Percentiles rank a stretch among this genome's conserved stretches.
phyloP scores from a whole-genome alignment of 2,888 invertebrate genomes.

The Tachina fera region DNA sequence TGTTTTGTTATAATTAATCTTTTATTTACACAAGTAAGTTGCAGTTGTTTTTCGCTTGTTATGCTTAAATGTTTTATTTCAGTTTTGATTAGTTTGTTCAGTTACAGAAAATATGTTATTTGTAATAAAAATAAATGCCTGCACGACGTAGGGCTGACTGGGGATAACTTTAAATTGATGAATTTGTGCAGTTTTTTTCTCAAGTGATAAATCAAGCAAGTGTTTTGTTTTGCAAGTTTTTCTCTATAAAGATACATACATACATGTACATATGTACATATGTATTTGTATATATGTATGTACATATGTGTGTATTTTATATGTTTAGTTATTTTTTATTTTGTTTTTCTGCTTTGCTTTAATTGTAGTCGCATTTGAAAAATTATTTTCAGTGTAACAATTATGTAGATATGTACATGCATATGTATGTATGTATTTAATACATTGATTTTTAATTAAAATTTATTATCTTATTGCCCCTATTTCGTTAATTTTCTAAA shows the following conservation, averaged over 20 bases:
- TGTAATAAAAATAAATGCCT: not conserved
- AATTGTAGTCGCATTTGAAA: not conserved
- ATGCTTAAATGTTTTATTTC: constrained; percentile 4
- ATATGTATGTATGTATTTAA: not conserved
- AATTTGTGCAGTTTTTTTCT: not conserved
- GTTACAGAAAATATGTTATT: not conserved
- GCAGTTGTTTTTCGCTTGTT: constrained; percentile 31
- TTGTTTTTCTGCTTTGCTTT: not conserved
- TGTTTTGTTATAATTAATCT: constrained; percentile 40
- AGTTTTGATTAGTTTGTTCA: constrained; percentile 31
- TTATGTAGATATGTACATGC: no score
- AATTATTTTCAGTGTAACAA: not conserved
- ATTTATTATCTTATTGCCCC: not conserved
- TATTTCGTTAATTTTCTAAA: not conserved
- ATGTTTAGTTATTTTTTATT: constrained; percentile 3
- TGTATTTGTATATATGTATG: no score
- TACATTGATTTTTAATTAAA: constrained; percentile 20
- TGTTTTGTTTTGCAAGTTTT: constrained; percentile 37
- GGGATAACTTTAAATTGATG: constrained; percentile 23
- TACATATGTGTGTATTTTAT: not conserved
- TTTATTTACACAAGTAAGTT: constrained; percentile 54
- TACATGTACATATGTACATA: no score
- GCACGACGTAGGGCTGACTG: constrained; percentile 19
- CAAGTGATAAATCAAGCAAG: constrained; percentile 32
- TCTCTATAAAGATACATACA: not conserved